Percentiles rank a stretch among this genome's conserved stretches.
phyloP scores from a whole-genome alignment of 2,888 invertebrate genomes.

The Lumbricus terrestris region DNA sequence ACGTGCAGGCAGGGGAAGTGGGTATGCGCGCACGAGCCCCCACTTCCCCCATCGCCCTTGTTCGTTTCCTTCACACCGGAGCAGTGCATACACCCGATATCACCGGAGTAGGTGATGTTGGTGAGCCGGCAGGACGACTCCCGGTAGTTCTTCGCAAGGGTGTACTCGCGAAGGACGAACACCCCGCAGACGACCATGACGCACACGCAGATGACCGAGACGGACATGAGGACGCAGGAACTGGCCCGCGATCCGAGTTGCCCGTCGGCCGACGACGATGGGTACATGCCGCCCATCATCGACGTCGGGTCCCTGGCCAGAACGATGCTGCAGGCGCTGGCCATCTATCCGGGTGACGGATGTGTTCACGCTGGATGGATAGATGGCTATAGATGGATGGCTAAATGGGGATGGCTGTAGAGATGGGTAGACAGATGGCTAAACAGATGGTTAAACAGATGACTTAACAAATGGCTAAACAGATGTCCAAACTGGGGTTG shows the following conservation, averaged over 20 bases:
- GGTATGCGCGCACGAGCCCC: not conserved
- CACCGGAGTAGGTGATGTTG: slow-evolving; percentile 7
- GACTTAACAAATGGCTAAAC: no score
- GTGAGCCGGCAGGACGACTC: not conserved
- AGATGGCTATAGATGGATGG: no score
- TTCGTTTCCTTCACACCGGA: slow-evolving; percentile 3
- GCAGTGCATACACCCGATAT: slow-evolving; percentile 9
- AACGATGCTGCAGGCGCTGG: slow-evolving; percentile 4
- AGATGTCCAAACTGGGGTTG: no score
- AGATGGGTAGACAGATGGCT: no score
- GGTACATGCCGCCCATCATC: slow-evolving; percentile 10
- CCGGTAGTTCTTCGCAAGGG: not conserved
- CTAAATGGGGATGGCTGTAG: no score
- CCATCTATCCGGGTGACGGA: not conserved
- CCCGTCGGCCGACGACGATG: not conserved
- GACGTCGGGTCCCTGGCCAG: not conserved
- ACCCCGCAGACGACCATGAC: slow-evolving; percentile 11
- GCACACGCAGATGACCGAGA: not conserved
- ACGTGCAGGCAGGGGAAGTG: slow-evolving; percentile 5
- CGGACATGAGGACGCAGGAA: not conserved
- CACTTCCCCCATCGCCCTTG: not conserved
- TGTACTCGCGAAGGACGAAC: slow-evolving; percentile 6
- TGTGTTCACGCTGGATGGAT: no score
- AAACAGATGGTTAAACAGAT: no score
- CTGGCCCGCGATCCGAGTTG: not conserved